These are phyloP conservation scores for Melieria crassipennis DNA, from an alignment of 2,888 invertebrate genomes.

Conservation along the genomic window DNA sequence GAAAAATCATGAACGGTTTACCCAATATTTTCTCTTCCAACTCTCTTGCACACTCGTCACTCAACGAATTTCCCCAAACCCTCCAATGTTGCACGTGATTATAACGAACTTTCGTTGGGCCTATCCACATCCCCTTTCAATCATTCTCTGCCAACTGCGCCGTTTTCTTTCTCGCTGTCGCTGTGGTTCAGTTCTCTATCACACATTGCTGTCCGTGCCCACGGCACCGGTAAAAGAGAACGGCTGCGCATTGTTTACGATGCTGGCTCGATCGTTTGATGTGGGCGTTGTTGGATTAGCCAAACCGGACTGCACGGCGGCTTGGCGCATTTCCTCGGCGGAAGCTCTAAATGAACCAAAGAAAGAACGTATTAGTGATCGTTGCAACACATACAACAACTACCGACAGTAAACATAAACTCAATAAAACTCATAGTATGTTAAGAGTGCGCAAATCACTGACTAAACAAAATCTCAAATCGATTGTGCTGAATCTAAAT, in stretches of 20 bases:
- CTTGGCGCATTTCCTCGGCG: slow-evolving; percentile 82
- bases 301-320: slow-evolving; percentile 66
- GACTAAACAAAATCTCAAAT: no score
- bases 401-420: no score
- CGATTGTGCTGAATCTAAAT: no score
- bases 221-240: slow-evolving; percentile 79
- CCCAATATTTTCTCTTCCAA: no score
- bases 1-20: no score
- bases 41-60: no score
- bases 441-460: no score
- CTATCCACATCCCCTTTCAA: slow-evolving; percentile 7
- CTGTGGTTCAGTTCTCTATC: slow-evolving; percentile 57
- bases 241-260: slow-evolving; percentile 85
- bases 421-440: no score
- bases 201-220: slow-evolving; percentile 74
- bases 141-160: slow-evolving; percentile 15
- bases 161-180: not conserved
- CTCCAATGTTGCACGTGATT: no score
- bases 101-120: no score
- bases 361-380: not conserved
- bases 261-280: slow-evolving; percentile 76
- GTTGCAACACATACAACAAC: no score
- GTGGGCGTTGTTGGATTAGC: slow-evolving; percentile 55
- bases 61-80: no score
- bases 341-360: slow-evolving; percentile 72